Evolutionary conservation across 2,888 invertebrate genomes (phyloP).

Genomic region (Bugula neritina): DNA sequence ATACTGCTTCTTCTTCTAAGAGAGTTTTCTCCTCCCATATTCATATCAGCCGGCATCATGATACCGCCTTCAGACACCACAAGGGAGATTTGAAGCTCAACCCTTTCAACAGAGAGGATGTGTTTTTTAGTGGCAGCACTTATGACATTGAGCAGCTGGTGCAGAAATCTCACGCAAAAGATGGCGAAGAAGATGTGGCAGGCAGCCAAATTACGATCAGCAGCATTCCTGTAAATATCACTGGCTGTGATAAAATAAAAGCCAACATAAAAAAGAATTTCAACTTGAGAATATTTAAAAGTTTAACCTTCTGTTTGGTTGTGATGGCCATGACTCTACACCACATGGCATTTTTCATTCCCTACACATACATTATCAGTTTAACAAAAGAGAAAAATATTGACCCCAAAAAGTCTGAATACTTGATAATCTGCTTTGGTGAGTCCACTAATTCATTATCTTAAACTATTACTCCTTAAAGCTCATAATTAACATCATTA

Average conservation of each 20-base stretch:
- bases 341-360: constrained; percentile 27
- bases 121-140: constrained; percentile 11
- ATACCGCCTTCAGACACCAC: constrained; percentile 8
- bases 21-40: constrained; percentile 17
- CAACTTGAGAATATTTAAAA: constrained; percentile 8
- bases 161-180: background rate
- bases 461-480: too few relatives aligned
- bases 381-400: constrained; percentile 6
- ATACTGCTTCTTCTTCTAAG: background rate
- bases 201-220: constrained; percentile 16
- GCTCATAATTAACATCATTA: too few relatives aligned
- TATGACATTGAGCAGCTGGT: constrained; percentile 16
- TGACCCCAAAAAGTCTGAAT: background rate
- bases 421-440: constrained; percentile 26
- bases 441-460: too few relatives aligned
- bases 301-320: constrained; percentile 6
- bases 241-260: constrained; percentile 16
- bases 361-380: constrained; percentile 27
- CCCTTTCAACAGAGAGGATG: constrained; percentile 11
- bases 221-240: background rate
- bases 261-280: background rate
- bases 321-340: constrained; percentile 23
- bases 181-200: background rate
- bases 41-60: constrained; percentile 5
- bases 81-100: background rate